phyloP scores from a whole-genome alignment of 1,140 invertebrate genomes.

The Arion vulgaris region DNA sequence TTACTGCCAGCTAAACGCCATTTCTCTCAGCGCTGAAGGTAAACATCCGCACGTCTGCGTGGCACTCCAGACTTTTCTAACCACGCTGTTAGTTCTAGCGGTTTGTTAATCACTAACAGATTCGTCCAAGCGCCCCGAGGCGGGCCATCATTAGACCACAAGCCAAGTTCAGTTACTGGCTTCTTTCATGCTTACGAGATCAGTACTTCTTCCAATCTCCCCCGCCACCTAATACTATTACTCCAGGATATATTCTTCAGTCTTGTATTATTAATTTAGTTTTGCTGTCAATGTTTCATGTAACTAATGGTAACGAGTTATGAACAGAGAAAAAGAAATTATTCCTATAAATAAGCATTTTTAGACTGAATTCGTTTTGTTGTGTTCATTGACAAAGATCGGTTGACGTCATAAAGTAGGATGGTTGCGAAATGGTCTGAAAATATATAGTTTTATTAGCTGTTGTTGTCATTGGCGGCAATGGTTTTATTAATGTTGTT shows the following conservation, averaged over 20 bases:
- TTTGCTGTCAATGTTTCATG: background rate
- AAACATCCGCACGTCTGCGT: background rate
- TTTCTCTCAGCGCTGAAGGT: background rate
- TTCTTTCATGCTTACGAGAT: background rate
- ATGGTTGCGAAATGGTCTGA: background rate
- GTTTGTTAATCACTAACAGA: background rate
- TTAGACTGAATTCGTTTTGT: background rate
- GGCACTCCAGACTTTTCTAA: conserved; percentile 6
- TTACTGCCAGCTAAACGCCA: conserved; percentile 23
- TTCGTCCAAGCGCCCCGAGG: background rate
- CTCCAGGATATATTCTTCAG: background rate
- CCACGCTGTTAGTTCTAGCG: conserved; percentile 14
- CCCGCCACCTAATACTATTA: conserved; percentile 2
- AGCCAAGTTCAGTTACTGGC: conserved; percentile 4
- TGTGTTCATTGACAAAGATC: background rate
- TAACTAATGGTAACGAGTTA: background rate
- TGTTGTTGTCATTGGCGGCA: background rate
- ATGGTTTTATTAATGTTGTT: too few relatives aligned
- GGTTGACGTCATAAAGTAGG: background rate
- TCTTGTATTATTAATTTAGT: background rate
- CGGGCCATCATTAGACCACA: conserved; percentile 29
- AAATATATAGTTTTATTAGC: background rate
- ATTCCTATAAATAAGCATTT: background rate
- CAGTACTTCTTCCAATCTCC: background rate
- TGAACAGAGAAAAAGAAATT: background rate